These are phyloP conservation scores for Acanthosepion pharaonis DNA, from an alignment of 2,888 invertebrate species.

Conservation along the genomic window DNA sequence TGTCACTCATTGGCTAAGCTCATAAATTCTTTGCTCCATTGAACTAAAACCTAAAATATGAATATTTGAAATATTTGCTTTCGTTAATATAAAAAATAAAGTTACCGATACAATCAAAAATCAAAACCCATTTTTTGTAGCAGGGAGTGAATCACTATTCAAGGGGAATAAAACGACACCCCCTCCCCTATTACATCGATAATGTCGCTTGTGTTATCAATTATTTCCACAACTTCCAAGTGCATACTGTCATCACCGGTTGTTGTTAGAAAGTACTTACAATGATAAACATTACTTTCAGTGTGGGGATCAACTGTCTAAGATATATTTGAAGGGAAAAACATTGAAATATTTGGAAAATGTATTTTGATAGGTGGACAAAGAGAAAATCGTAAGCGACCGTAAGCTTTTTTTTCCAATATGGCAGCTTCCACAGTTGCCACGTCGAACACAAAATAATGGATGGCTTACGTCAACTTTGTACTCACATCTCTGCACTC, in stretches of 20 bases:
- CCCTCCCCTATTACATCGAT: too few species aligned
- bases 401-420: neutral
- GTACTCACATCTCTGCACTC: neutral
- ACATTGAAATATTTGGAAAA: neutral
- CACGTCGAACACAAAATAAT: conserved; percentile 22
- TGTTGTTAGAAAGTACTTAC: neutral
- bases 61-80: too few species aligned
- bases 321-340: neutral
- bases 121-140: too few species aligned
- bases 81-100: too few species aligned
- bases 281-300: neutral
- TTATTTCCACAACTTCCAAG: neutral
- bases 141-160: too few species aligned
- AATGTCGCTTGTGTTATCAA: neutral
- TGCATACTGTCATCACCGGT: neutral
- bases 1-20: too few species aligned
- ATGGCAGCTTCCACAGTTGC: conserved; percentile 1
- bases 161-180: too few species aligned
- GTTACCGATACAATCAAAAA: too few species aligned
- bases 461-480: conserved; percentile 33
- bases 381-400: neutral
- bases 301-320: neutral
- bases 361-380: neutral
- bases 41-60: too few species aligned
- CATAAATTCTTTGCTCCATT: too few species aligned